A percentile compares a stretch with the other conserved stretches of the same genome.
These are phyloP conservation scores for Creontiades dilutus DNA, from an alignment of 2,888 invertebrate genomes.

Conservation along the genomic window DNA sequence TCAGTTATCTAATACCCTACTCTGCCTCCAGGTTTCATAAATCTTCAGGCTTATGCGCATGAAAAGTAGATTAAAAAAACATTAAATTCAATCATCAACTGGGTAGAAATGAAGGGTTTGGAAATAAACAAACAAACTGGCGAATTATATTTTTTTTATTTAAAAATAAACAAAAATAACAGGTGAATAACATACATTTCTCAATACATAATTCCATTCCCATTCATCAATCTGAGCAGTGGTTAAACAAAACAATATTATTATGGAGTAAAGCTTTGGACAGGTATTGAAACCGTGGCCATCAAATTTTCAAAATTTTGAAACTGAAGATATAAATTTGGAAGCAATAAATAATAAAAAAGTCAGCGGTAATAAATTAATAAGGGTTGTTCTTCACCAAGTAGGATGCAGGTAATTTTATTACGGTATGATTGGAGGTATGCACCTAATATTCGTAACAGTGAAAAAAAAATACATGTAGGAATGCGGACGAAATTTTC, in stretches of 20 bases:
- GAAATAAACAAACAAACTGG: neutral
- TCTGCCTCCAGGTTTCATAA: no score
- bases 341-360: slow-evolving; percentile 62
- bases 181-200: slow-evolving; percentile 74
- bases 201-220: slow-evolving; percentile 73
- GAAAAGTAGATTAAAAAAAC: no score
- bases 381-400: neutral
- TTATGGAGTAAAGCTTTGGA: slow-evolving; percentile 70
- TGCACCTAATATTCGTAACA: neutral
- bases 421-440: neutral
- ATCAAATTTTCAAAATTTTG: neutral
- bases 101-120: no score
- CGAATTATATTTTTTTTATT: slow-evolving; percentile 70
- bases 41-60: no score
- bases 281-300: neutral
- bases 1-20: no score
- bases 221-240: slow-evolving; percentile 73
- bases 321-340: slow-evolving; percentile 22
- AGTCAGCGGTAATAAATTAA: neutral
- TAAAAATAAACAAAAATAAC: slow-evolving; percentile 75
- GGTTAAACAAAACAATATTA: slow-evolving; percentile 71
- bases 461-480: neutral
- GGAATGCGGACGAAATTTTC: slow-evolving; percentile 1
- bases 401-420: neutral
- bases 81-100: no score